Evolutionary conservation across 2,797 vertebrate species (phyloP).

Genomic region (Acrossocheilus wenchowensis): DNA sequence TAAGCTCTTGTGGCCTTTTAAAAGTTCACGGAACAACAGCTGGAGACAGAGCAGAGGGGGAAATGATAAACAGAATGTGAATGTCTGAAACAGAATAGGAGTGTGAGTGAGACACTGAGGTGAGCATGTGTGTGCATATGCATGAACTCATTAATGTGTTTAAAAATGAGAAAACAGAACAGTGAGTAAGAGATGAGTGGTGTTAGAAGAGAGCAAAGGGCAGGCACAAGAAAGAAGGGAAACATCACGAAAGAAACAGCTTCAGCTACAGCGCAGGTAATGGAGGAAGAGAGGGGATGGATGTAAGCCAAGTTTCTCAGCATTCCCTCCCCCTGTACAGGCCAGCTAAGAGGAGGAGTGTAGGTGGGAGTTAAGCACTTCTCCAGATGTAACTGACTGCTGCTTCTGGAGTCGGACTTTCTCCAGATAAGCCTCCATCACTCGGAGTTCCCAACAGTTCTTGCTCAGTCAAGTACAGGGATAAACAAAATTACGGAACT

Average conservation of each 20-base stretch:
- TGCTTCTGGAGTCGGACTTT: conserved; percentile 48
- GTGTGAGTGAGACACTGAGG: background rate
- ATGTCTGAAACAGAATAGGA: background rate
- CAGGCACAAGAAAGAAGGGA: background rate
- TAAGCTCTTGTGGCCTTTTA: conserved; percentile 31
- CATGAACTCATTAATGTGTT: background rate
- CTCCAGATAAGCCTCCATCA: conserved; percentile 52
- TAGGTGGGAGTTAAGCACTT: conserved; percentile 59
- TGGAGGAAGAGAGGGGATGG: conserved; percentile 48
- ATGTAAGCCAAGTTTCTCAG: conserved; percentile 52
- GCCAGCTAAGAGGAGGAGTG: conserved; percentile 46
- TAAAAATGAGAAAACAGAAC: background rate
- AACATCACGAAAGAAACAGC: conserved; percentile 13
- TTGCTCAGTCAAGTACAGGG: conserved; percentile 22
- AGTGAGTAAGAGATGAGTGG: background rate
- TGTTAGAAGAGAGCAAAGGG: background rate
- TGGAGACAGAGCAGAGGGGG: background rate
- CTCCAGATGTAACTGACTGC: conserved; percentile 64
- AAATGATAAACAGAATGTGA: conserved; percentile 31
- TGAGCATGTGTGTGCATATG: background rate
- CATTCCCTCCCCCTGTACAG: conserved; percentile 54
- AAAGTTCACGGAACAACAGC: conserved; percentile 15
- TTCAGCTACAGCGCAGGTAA: conserved; percentile 27
- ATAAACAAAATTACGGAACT: conserved; percentile 38
- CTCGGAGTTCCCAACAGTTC: conserved; percentile 20